Evolutionary conservation across 2,888 invertebrate genomes (phyloP), one percentile per base, ranked within the genome.

Genomic region (Blera fallax): DNA sequence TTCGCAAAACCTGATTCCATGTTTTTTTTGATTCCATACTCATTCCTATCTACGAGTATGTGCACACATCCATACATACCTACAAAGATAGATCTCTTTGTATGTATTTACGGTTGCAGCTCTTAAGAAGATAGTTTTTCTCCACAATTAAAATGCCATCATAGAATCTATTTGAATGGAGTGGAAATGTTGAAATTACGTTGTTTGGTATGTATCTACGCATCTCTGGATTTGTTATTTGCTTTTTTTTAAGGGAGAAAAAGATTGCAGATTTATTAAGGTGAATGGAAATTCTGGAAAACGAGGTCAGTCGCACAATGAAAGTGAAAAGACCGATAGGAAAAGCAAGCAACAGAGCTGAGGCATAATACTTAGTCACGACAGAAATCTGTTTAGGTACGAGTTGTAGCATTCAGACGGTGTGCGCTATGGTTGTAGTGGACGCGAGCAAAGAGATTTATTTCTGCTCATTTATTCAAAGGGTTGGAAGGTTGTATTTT

Each of bases 301-400:
- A 81, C 10, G 62, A 64, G 81, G 76, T 70, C 76, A 81, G 29
- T 54, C 62, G 32, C 37, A 76, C 18, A 77, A 70, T 40, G 64
- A 81, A 77, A 76, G 56, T 76, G 76, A 81, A 77, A 76, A 37
- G 62, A 18, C 64, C 40, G 32, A 62, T 74, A 32, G 76, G 52
- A 34, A 54, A 79, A 67, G 8, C 56, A 64, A 62, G 52, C 60
- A 69, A 24, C 34, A 56, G 45, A 40, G 10, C 34, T 11, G 32
- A 32, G 29, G 64, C 60, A 37, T 11, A 37, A 2, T 8, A 40
- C 11, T 24, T 18, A 32, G 16, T 50, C 40, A 48, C 40, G 11
- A 67, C 21, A 65, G 45, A 56, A 64, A 64, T 64, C 70, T 72
- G 37, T 54, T 45, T 21, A 18, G 29, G 27, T 11, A 58, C 21